Conservation (phyloP, 2,113 vertebrate species). For the Astatoreochromis straeleni region DNA sequence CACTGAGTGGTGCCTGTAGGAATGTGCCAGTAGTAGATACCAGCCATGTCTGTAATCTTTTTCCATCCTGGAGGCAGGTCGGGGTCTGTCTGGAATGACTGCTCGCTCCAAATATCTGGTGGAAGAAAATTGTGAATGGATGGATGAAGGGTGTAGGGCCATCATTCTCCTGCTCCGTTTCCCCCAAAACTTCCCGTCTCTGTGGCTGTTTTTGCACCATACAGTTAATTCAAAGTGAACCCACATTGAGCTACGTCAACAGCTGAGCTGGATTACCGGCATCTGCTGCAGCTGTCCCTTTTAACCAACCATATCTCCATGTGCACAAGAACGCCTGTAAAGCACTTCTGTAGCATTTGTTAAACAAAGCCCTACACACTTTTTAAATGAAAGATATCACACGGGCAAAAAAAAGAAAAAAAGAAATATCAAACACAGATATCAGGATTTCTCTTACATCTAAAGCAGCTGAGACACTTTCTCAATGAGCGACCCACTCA, state of each 20-base stretch:
- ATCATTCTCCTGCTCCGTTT: neutral
- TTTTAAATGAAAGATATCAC: neutral
- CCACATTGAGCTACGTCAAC: neutral
- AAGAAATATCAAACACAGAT: neutral
- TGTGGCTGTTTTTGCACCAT: neutral
- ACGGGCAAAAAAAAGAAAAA: neutral
- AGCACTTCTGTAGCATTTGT: neutral
- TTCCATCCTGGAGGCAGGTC: constrained; percentile 98
- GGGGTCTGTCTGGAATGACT: constrained; percentile 90
- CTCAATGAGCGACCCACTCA: neutral
- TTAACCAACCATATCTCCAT: neutral
- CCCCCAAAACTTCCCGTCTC: neutral
- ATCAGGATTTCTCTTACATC: neutral
- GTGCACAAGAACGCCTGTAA: neutral
- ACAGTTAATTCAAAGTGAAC: neutral
- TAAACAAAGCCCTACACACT: neutral
- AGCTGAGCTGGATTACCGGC: constrained; percentile 13
- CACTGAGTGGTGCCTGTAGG: constrained; percentile 96
- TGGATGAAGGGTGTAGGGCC: neutral
- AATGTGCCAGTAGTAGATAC: constrained; percentile 98
- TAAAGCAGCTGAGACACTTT: neutral
- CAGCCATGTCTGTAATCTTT: constrained; percentile 89
- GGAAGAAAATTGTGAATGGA: neutral
- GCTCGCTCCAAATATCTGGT: constrained; percentile 93
- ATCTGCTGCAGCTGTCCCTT: constrained; percentile 21